Base-by-base conservation (phyloP, 2,113 vertebrate genomes). In the Petromus typicus region DNA sequence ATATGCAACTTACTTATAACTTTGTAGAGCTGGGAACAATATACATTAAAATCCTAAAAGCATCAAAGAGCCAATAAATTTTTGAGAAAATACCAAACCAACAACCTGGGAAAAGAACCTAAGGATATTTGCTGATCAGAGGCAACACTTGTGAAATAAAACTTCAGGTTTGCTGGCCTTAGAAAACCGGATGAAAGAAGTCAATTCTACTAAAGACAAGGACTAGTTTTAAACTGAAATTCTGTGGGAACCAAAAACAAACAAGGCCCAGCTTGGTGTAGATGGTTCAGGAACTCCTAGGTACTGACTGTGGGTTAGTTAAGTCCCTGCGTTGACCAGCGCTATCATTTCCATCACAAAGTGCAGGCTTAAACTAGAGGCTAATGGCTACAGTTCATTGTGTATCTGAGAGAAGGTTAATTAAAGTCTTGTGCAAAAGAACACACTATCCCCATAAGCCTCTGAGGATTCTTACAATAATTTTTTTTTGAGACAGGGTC, bases 11-110 rank as follows among this genome's bases (percentile, higher is more conserved):
- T 40, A 88, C 1, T 71, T 88, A 64, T 22, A 25, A 76, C 5
- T 79, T 90, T 78, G 2, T 76, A 88, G 94, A 86, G 30, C 40
- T 45, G 12, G 67, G 84, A 40, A 93, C 92, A 95, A 90, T 73
- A 43, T 66, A 79, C 88, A 73, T 82, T 61, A 73, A 86, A 89
- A 73, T n/a, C 37, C 75, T 66, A 43, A 87, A 92, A 84, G 43
- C 67, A 64, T 32, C 40, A 84, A 91, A 91, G 16, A 93, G 30
- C 22, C 43, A 93, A 86, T 32, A 93, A 71, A 20, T 56, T 66
- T 51, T 71, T 71, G 32, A 90, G 63, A 95, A 94, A 67, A 67
- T 86, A 93, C 18, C 40, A 86, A 57, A 71, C 43, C 48, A 81
- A 91, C 30, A 73, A 56, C 67, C 54, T 90, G 32, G 16, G 23